Conservation (phyloP, 2,888 invertebrate genomes). For the Ectemnius lituratus region DNA sequence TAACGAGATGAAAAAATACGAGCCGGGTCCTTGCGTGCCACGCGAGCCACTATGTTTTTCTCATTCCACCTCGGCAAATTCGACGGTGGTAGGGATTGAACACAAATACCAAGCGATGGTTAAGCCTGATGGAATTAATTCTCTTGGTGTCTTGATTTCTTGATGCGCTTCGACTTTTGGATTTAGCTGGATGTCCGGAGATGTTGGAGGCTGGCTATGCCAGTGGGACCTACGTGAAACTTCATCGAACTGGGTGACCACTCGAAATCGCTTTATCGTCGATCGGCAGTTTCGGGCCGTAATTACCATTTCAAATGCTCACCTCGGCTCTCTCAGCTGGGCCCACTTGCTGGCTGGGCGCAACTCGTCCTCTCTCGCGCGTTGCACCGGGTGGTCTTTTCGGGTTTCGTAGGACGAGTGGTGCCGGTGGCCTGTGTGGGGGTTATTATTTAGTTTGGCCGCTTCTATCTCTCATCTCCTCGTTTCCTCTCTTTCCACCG, state of each 20-base stretch:
- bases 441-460: slow-evolving; percentile 77
- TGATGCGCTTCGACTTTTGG: too few relatives aligned
- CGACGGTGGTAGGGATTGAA: too few relatives aligned
- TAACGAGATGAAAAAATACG: neutral
- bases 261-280: slow-evolving; percentile 71
- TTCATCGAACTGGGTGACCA: slow-evolving; percentile 58
- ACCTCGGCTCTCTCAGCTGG: slow-evolving; percentile 67
- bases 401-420: slow-evolving; percentile 63
- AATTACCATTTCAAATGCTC: slow-evolving; percentile 77
- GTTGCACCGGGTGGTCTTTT: slow-evolving; percentile 76
- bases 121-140: too few relatives aligned
- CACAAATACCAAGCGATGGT: too few relatives aligned
- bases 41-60: neutral
- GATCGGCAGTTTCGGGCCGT: slow-evolving; percentile 63
- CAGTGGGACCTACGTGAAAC: slow-evolving; percentile 35
- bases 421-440: slow-evolving; percentile 54
- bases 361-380: slow-evolving; percentile 60
- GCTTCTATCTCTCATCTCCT: slow-evolving; percentile 75
- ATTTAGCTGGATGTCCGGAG: too few relatives aligned
- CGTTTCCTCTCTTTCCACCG: slow-evolving; percentile 38
- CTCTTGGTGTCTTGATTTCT: too few relatives aligned
- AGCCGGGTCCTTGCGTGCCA: too few relatives aligned
- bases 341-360: slow-evolving; percentile 58
- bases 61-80: neutral
- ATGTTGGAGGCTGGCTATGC: neutral